phyloP scores from a whole-genome alignment of 2,797 vertebrate species.

The Carapus acus region DNA sequence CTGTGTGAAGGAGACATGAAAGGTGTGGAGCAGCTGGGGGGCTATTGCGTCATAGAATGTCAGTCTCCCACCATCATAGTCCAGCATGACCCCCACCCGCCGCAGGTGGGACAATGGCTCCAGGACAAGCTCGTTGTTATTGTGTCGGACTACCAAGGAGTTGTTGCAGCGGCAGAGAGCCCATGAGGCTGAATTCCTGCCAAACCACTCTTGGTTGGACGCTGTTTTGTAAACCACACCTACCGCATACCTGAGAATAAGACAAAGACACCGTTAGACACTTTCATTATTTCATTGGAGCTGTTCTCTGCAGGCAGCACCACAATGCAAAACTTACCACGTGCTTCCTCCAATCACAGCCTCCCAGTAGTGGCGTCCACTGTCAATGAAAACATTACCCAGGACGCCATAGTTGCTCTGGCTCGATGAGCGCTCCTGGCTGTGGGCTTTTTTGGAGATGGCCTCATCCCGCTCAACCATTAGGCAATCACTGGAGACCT shows the following conservation, averaged over 20 bases:
- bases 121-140: constrained; percentile 91
- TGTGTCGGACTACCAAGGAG: constrained; percentile 91
- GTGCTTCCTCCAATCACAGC: constrained; percentile 96
- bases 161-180: constrained; percentile 97
- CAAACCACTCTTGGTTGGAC: constrained; percentile 96
- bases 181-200: constrained; percentile 95
- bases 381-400: constrained; percentile 96
- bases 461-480: constrained; percentile 96
- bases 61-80: constrained; percentile 90
- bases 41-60: constrained; percentile 95
- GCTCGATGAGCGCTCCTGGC: constrained; percentile 91
- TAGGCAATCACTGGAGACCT: constrained; percentile 93
- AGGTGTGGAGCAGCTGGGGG: constrained; percentile 93
- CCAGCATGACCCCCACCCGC: constrained; percentile 87
- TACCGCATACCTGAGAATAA: constrained; percentile 85
- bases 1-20: constrained; percentile 87
- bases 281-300: too few relatives aligned
- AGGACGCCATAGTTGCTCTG: constrained; percentile 95
- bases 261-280: neutral
- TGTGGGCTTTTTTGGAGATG: constrained; percentile 94
- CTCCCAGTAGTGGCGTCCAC: constrained; percentile 98
- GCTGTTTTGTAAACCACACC: constrained; percentile 95
- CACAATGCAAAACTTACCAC: constrained; percentile 81
- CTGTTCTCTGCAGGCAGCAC: neutral
- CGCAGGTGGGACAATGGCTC: constrained; percentile 92